Evolutionary conservation across 2,797 vertebrate species (phyloP), one percentile per base, ranked within the genome.

Genomic region (Enteromius argenteus): DNA sequence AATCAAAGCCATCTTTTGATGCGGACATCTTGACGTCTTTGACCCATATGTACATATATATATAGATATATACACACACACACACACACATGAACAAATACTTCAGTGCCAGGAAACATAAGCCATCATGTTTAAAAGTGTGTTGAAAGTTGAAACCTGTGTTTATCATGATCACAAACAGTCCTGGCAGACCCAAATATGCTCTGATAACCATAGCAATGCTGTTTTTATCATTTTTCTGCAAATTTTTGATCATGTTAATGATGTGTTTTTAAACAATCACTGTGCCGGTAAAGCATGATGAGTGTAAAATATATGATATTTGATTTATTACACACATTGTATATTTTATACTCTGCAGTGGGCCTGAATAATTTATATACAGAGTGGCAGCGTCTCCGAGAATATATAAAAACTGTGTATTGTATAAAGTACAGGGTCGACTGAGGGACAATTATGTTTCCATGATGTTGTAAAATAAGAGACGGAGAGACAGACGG

Each of bases 401-500:
- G 14, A 32, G 27, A 32, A 14, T 64, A 1, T n/a, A 21, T 42
- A 1, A 27, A 27, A 17, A 5, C 49, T 15, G 67, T 10, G 37
- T 23, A 7, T 60, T 60, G 19, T 19, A 62, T 6, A 74, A 19
- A 74, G 49, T 15, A 46, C 15, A 27, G 44, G 21, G n/a, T 58
- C 3, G 3, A 58, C 56, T 23, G 56, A 23, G 56, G 42, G 23
- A 30, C 4, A n/a, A 53, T 68, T 19, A 35, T 17, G n/a, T 53
- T 27, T 27, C 42, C 9, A 5, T 11, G 21, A 14, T 49, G 32
- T 27, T 79, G 88, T 39, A 73, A 83, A 89, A 85, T 42, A 86
- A 91, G 81, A 75, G 87, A 89, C 74, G 68, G 84, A 90, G 68
- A 80, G 67, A 85, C 78, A 79, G 79, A 82, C 60, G 88, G 87